Base-by-base conservation (phyloP, 2,888 invertebrate species). In the Sphinx pinastri region DNA sequence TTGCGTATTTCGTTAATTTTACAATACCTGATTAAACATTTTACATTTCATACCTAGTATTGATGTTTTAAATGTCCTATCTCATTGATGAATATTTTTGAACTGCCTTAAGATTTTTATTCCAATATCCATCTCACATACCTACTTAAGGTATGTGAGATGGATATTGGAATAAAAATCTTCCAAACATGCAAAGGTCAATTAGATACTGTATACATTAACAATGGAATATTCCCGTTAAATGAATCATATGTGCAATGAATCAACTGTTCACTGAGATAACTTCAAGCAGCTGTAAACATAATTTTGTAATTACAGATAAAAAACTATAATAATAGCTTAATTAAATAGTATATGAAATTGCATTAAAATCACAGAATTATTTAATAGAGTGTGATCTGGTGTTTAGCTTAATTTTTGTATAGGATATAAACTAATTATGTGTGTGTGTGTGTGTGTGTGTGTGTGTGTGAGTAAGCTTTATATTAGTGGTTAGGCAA, bases 141-240 rank as follows among this genome's bases (percentile, higher is more conserved):
- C 38, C 38, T 38, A 38, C 38, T 38, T n/a, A n/a, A 38, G 38
- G 38, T 38, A 38, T 38, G 38, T 38, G 3, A 7, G 38, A 38
- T 38, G 38, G 38, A 38, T 38, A 38, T 38, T 38, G 38, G 12
- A 68, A 38, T 19, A 57, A 16, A 55, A 45, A 7, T 47, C 45
- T 16, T 47, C 57, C 45, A 49, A 68, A 68, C 68, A 57, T 19
- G 14, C 68, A 68, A 68, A 68, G 68, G 68, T 57, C 68, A 68
- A 68, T 47, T 73, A 70, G 72, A 68, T 71, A 71, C 67, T 25
- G 52, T 45, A 31, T 55, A 68, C 51, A 12, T 49, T 59, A 63
- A 31, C 45, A 19, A 67, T 60, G 52, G 16, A 71, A 70, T 68
- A 70, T 70, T 70, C 57, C 57, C 31, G 19, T 19, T 45, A 55